Base-by-base conservation (phyloP, 2,113 vertebrate species). In the Trochalopteron elliotii region DNA sequence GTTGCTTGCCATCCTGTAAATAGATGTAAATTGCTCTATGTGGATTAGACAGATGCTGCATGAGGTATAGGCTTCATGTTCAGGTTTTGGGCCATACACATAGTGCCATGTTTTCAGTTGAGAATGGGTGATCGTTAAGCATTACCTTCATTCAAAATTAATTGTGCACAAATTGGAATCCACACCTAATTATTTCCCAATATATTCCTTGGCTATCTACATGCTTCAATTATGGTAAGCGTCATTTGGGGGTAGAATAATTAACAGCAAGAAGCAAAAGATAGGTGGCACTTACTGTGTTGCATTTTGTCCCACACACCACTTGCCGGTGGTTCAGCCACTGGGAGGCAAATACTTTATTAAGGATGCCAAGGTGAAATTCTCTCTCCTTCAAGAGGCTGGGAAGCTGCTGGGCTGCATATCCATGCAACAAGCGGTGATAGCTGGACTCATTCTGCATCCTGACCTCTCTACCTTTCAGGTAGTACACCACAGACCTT, bases 341-440 rank as follows among this genome's bases (percentile, higher is more conserved):
- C 96, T 99, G 99, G 35, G 99, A 99, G 5, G 99, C 99, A 90
- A 99, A 99, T 82, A 99, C 99, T 98, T 99, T 99, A 97, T 99
- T 99, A 64, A 99, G 99, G 50, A 98, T 98, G 74, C 99, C 99
- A 5, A 99, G 98, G 47, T 99, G 98, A 96, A 99, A 99, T 96
- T 99, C 99, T 96, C 98, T 98, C 94, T 99, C 99, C 74, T 98
- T 98, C 64, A 99, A 98, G 83, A 99, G 98, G 80, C 98, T 97
- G 9, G 99, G 99, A 83, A 99, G 98, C 57, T 99, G 98, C 61
- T 99, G 98, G 21, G 99, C 99, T 14, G 99, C 98, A 11, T 99
- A 99, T 50, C 99, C 98, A 6, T 98, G 98, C 78, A 99, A 95
- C 93, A 99, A 96, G 52, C 94, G 97, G 79, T 98, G 98, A 84